Evolutionary conservation across 37 sponge, comb jelly and placozoan genomes (phyloP).

Genomic region (Geodia barretti): DNA sequence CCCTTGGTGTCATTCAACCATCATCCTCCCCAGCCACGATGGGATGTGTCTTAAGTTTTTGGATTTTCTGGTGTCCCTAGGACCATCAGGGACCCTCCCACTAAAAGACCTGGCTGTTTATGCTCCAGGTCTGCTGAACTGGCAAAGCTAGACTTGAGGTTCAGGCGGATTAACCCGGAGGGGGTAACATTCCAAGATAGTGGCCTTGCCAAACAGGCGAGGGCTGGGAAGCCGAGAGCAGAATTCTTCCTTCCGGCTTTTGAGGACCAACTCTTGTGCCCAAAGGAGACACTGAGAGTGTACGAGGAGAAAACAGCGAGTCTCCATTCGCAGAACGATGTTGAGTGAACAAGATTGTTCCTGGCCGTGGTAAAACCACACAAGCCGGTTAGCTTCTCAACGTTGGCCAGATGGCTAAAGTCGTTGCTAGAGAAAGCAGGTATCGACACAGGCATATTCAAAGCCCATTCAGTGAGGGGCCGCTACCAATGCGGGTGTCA

Average conservation of each 20-base stretch:
- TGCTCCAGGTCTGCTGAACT: slow-evolving; percentile 45
- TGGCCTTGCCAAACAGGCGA: slow-evolving; percentile 30
- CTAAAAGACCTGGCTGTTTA: too few relatives aligned
- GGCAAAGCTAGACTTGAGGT: slow-evolving; percentile 15
- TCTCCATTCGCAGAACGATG: too few relatives aligned
- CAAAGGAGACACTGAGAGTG: slow-evolving; percentile 3
- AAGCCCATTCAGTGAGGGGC: slow-evolving; percentile 26
- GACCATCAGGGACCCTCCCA: too few relatives aligned
- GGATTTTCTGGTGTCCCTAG: too few relatives aligned
- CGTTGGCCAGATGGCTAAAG: slow-evolving; percentile 50
- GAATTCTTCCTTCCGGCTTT: slow-evolving; percentile 36
- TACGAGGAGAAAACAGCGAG: slow-evolving; percentile 5
- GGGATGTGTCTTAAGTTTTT: too few relatives aligned
- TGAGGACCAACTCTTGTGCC: slow-evolving; percentile 17
- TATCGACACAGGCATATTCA: slow-evolving; percentile 9
- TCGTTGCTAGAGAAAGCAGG: slow-evolving; percentile 27
- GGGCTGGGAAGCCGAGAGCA: slow-evolving; percentile 3
- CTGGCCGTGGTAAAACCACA: slow-evolving; percentile 22
- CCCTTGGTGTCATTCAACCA: too few relatives aligned
- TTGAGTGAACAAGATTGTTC: too few relatives aligned
- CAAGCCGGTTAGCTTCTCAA: slow-evolving; percentile 24
- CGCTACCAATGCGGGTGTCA: slow-evolving; percentile 12
- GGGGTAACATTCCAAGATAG: slow-evolving; percentile 23
- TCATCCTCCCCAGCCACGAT: too few relatives aligned
- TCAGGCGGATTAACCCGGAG: slow-evolving; percentile 5